Percentiles rank a stretch among this genome's conserved stretches.
phyloP scores from a whole-genome alignment of 2,113 vertebrate species.

The Lasiurus borealis region DNA sequence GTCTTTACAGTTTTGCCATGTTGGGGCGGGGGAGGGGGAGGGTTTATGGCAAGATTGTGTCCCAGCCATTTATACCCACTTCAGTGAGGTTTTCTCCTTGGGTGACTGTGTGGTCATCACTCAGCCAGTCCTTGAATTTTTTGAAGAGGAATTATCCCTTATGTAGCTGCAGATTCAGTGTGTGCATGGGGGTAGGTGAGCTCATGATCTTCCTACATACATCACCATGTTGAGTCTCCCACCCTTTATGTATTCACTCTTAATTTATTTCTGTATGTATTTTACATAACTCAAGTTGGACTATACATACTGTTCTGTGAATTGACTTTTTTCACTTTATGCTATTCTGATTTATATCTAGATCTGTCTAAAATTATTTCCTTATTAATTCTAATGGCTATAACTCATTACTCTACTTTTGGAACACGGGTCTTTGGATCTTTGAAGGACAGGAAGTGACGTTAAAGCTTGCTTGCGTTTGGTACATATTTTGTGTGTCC shows the following conservation, averaged over 20 bases:
- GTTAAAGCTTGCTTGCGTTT: background rate
- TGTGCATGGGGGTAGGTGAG: background rate
- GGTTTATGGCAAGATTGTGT: background rate
- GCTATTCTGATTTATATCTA: background rate
- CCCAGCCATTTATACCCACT: background rate
- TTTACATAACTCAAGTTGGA: slow-evolving; percentile 40
- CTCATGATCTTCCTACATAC: background rate
- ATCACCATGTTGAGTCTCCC: background rate
- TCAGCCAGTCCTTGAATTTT: background rate
- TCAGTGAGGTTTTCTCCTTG: background rate
- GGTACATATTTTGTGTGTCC: background rate
- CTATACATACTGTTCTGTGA: background rate
- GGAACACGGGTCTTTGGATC: background rate
- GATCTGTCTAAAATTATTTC: slow-evolving; percentile 12
- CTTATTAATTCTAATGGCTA: slow-evolving; percentile 36
- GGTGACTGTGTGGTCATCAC: background rate
- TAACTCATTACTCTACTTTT: background rate
- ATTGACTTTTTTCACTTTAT: slow-evolving; percentile 47
- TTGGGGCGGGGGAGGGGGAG: rapidly evolving
- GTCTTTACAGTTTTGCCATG: background rate
- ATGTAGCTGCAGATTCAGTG: background rate
- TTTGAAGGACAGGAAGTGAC: background rate
- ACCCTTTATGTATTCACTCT: background rate
- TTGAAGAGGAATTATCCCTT: background rate
- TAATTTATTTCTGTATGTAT: background rate